Base-by-base conservation (phyloP, 2,797 vertebrate species). In the Arrhamphus sclerolepis region DNA sequence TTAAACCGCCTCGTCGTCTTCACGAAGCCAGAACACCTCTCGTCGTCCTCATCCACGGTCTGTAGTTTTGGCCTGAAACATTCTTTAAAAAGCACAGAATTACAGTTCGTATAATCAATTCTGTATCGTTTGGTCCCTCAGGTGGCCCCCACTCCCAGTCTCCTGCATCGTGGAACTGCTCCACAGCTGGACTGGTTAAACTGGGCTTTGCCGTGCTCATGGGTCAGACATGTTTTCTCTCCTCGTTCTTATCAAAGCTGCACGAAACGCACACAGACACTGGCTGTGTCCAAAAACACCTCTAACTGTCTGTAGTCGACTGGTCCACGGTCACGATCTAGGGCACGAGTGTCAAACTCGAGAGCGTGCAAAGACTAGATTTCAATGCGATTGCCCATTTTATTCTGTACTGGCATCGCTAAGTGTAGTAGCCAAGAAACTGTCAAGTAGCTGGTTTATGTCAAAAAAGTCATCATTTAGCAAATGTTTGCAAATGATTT, bases 91-190 rank as follows among this genome's bases (percentile, higher is more conserved):
- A 19, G 34, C 11, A 8, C 6, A 2, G 4, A 21, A 2, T 34
- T 46, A 11, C 2, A 8, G 6, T n/a, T 9, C 26, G 41, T 43
- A 13, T 21, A 34, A 24, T 2, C 8, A n/a, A 19, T 40, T 40
- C 22, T 18, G 8, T 21, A 19, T 5, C 49, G 9, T 62, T 64
- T 72, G 41, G 53, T 46, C 19, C 6, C 13, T 16, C 72, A 96
- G 95, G 95, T 57, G 95, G 95, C 0, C 95, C 95, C 11, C 93
- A 96, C 4, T 86, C 93, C 0, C 89, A 95, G 78, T 95, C 90
- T 0, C 81, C 92, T 16, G 93, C 94, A 18, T 89, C 93, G 69
- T 96, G 95, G 95, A 93, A 87, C 54, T 64, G 81, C 0, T 90
- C 81, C 48, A 88, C 92, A 62, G 92, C 94, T 0, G 88, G 88